Conservation (phyloP, 2,888 invertebrate species). For the Noctua pronuba region DNA sequence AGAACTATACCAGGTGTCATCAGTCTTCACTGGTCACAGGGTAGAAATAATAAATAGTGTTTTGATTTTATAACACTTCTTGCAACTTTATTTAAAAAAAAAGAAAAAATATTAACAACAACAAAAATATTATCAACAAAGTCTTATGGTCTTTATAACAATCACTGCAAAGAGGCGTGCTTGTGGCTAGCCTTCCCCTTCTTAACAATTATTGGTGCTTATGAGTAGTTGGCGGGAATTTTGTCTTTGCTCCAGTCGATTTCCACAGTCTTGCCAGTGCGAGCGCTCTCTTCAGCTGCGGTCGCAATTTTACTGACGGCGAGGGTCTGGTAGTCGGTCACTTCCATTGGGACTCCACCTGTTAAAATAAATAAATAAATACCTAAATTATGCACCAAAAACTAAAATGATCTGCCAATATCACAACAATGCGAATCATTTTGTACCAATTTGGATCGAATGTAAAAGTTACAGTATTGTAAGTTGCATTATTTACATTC, state of each 20-base stretch:
- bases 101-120: background rate
- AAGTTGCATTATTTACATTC: background rate
- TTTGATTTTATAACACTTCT: background rate
- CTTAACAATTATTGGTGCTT: conserved; percentile 44
- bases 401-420: background rate
- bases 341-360: conserved; percentile 78
- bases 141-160: background rate
- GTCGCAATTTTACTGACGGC: conserved; percentile 91
- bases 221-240: conserved; percentile 80
- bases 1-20: no score
- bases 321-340: conserved; percentile 88
- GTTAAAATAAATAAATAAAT: conserved; percentile 5
- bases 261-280: conserved; percentile 87
- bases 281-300: conserved; percentile 90
- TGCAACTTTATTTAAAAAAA: background rate
- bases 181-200: background rate
- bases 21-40: background rate
- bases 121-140: background rate
- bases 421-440: background rate
- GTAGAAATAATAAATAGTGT: background rate
- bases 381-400: background rate
- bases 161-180: background rate
- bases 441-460: background rate
- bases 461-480: background rate
- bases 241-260: conserved; percentile 88